Evolutionary conservation across 2,113 vertebrate species (phyloP), one percentile per base, ranked within the genome.

Genomic region (Isichthys henryi): DNA sequence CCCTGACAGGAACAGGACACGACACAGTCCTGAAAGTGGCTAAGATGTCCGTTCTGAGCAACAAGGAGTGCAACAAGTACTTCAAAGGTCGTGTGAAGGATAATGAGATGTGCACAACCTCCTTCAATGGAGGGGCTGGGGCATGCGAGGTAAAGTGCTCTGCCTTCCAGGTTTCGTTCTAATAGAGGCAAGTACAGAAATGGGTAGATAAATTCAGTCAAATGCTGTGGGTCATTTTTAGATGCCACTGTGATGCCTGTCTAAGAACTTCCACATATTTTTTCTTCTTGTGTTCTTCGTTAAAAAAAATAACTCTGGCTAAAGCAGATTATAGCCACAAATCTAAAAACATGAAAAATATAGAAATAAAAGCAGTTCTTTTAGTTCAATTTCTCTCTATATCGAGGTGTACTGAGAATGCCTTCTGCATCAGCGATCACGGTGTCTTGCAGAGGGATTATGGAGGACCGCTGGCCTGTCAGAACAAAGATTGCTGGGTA

Each of bases 401-500:
- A 13, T 35, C 45, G 3, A 27, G 50, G 66, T 35, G 46, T 0
- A 48, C 23, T 39, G n/a, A 70, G n/a, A 35, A 50, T 58, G 23
- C 11, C 9, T 17, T 10, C 43, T 49, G 27, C 62, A 83, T 23
- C 17, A 23, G 27, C 10, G 48, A 15, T 13, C 39, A 35, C 87
- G 43, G 31, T 86, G 89, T 88, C 0, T 92, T 94, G 91, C 94
- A 99, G 98, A 96, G 97, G 23, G 98, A 99, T 94, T 99, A 99
- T 0, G 98, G 98, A 0, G 98, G 98, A 6, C 98, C 98, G 0
- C 94, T 99, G 90, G 97, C 97, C 88, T 99, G 98, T 93, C 95
- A 97, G 92, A 97, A 97, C 0, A 96, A 96, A 0, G 96, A 98
- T 92, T 99, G 98, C 95, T 99, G 98, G 98, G 98, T 99, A 77